Evolutionary conservation across 2,797 vertebrate genomes (phyloP).

Genomic region (Anguilla megastoma): DNA sequence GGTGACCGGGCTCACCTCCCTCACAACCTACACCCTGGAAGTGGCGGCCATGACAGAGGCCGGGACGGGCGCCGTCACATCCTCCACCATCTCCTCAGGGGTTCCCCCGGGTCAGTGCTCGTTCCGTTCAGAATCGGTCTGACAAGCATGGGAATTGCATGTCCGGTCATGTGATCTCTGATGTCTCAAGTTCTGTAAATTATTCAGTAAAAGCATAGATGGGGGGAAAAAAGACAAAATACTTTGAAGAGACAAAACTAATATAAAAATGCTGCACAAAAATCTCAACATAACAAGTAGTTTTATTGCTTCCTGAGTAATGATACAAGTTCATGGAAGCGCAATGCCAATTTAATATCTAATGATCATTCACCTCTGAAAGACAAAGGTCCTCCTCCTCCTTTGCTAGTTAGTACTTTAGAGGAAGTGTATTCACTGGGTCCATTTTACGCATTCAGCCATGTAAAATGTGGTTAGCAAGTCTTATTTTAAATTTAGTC

Average conservation of each 20-base stretch:
- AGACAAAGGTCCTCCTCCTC: neutral
- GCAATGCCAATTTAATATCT: neutral
- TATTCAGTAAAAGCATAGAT: neutral
- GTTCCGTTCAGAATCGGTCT: neutral
- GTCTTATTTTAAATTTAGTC: neutral
- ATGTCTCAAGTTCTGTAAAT: neutral
- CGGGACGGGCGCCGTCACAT: constrained; percentile 76
- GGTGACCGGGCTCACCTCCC: constrained; percentile 85
- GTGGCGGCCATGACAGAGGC: constrained; percentile 82
- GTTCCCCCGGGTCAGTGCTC: constrained; percentile 87
- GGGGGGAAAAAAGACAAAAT: neutral
- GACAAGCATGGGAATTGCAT: neutral
- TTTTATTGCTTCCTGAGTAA: neutral
- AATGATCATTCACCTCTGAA: neutral
- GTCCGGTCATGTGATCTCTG: neutral
- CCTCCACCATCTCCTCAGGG: constrained; percentile 91
- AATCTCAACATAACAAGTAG: neutral
- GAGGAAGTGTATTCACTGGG: neutral
- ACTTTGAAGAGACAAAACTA: neutral
- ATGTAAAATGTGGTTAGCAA: too few relatives aligned
- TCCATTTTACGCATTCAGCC: neutral
- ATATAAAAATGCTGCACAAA: neutral
- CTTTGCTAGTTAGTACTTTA: neutral
- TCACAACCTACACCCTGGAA: constrained; percentile 87
- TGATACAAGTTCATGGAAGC: neutral